Evolutionary conservation across 1,140 invertebrate species (phyloP).

Genomic region (Cherax destructor): DNA sequence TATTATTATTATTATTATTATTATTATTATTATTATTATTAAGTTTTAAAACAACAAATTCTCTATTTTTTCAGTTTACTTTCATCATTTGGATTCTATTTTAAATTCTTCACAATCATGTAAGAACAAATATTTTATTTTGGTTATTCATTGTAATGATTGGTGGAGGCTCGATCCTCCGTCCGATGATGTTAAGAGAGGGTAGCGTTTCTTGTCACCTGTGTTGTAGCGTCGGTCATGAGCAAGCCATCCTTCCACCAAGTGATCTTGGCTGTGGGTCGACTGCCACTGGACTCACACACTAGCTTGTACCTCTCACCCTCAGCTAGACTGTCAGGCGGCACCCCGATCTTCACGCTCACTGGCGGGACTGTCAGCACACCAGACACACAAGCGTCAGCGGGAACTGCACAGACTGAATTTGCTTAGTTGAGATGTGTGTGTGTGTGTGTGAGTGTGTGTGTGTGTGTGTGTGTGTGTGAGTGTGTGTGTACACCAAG

Average conservation of each 20-base stretch:
- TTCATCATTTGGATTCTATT: too few relatives aligned
- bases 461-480: slow-evolving; percentile 14
- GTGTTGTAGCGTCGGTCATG: slow-evolving; percentile 39
- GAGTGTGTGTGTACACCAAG: background rate
- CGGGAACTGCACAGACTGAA: too few relatives aligned
- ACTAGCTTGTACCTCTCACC: slow-evolving; percentile 32
- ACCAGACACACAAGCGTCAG: background rate
- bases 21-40: too few relatives aligned
- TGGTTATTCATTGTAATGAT: too few relatives aligned
- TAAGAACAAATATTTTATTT: too few relatives aligned
- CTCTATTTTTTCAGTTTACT: too few relatives aligned
- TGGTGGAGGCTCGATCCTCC: too few relatives aligned
- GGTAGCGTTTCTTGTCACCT: background rate
- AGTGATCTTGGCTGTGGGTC: slow-evolving; percentile 37
- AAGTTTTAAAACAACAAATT: too few relatives aligned
- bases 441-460: slow-evolving; percentile 1
- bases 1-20: too few relatives aligned
- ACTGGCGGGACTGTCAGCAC: slow-evolving; percentile 32
- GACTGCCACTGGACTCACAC: slow-evolving; percentile 30
- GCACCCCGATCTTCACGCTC: slow-evolving; percentile 30
- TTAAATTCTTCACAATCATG: too few relatives aligned
- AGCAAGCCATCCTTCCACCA: slow-evolving; percentile 61
- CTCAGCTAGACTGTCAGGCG: slow-evolving; percentile 10
- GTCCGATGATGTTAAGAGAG: too few relatives aligned
- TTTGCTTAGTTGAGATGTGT: background rate